Evolutionary conservation across 2,888 invertebrate genomes (phyloP).

Genomic region (Melolontha melolontha): DNA sequence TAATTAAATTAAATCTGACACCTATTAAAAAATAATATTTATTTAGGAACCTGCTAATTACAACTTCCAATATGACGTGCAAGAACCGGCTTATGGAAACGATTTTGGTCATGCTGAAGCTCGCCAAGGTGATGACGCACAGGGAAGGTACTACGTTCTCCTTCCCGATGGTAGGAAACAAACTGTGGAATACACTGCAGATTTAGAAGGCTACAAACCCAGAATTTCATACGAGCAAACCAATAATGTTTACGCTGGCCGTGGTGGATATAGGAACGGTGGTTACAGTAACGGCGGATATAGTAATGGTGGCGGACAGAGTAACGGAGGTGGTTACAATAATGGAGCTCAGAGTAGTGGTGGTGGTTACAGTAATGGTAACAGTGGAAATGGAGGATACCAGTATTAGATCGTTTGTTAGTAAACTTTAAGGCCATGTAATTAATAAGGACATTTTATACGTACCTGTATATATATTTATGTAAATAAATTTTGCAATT

Average conservation of each 20-base stretch:
- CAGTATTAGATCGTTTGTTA: no score
- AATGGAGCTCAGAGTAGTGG: conserved; percentile 2
- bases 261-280: conserved; percentile 13
- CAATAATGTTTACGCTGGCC: conserved; percentile 30
- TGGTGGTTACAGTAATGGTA: conserved; percentile 4
- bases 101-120: conserved; percentile 87
- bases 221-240: conserved; percentile 79
- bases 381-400: conserved; percentile 7
- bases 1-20: neutral
- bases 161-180: conserved; percentile 89
- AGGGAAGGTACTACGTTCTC: conserved; percentile 86
- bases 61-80: conserved; percentile 87
- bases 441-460: neutral
- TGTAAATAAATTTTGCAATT: neutral
- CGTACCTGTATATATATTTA: neutral
- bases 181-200: conserved; percentile 87
- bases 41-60: conserved; percentile 85
- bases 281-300: conserved; percentile 1
- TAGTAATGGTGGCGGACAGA: conserved; percentile 34
- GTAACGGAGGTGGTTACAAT: neutral
- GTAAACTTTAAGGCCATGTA: neutral
- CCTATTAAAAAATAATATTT: neutral
- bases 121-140: conserved; percentile 83
- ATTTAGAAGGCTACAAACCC: conserved; percentile 84
- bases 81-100: conserved; percentile 81